phyloP scores from a whole-genome alignment of 2,113 vertebrate species.

The Alethe diademata region DNA sequence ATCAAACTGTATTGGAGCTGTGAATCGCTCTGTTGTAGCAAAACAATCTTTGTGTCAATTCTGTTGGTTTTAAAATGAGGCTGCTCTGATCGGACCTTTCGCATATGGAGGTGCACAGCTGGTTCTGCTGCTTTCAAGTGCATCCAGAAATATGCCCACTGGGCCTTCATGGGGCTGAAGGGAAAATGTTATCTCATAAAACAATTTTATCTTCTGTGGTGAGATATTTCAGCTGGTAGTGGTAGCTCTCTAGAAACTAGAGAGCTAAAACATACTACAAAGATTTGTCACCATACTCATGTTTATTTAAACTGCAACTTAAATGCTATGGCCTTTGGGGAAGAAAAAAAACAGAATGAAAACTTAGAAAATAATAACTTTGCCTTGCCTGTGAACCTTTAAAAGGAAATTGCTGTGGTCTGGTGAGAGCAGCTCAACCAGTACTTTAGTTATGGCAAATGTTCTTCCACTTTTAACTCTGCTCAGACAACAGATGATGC shows the following conservation, averaged over 20 bases:
- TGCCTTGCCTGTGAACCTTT: neutral
- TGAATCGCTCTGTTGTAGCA: neutral
- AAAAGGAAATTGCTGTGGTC: neutral
- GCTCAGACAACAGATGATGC: neutral
- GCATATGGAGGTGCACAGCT: slow-evolving; percentile 23
- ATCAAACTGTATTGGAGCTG: neutral
- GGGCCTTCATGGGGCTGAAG: neutral
- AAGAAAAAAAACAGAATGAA: neutral
- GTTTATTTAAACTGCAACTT: neutral
- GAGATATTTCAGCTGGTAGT: neutral
- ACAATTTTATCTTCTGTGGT: slow-evolving; percentile 7
- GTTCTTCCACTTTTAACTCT: neutral
- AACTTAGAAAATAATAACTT: neutral
- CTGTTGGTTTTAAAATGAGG: slow-evolving; percentile 12
- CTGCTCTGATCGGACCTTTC: slow-evolving; percentile 27
- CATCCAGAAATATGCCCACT: slow-evolving; percentile 15
- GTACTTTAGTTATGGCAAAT: neutral
- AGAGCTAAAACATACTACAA: neutral
- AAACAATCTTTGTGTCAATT: slow-evolving; percentile 40
- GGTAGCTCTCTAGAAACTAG: neutral
- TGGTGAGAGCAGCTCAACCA: neutral
- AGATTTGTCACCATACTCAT: neutral
- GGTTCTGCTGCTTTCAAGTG: slow-evolving; percentile 18
- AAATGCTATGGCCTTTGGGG: neutral
- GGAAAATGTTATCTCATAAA: slow-evolving; percentile 23